Conservation (phyloP, 1,140 invertebrate genomes). For the Triops cancriformis region DNA sequence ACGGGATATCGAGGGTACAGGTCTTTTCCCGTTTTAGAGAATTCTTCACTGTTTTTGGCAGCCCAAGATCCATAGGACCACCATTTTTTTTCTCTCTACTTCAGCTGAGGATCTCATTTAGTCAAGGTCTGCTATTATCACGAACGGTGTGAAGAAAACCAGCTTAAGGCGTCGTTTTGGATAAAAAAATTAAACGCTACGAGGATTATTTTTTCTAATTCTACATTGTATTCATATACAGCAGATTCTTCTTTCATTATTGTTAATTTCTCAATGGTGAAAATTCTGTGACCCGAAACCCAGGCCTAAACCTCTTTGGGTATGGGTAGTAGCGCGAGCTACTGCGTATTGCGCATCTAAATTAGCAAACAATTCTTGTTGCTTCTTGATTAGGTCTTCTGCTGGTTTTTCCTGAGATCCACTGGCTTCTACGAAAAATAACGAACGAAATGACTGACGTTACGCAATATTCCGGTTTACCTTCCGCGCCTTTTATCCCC, state of each 20-base stretch:
- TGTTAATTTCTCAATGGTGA: background rate
- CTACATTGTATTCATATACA: background rate
- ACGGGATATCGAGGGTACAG: background rate
- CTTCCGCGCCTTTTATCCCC: slow-evolving; percentile 67
- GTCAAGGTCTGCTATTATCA: too few relatives aligned
- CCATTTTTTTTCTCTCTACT: too few relatives aligned
- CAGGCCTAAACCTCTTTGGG: slow-evolving; percentile 81
- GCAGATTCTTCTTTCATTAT: background rate
- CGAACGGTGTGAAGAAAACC: background rate
- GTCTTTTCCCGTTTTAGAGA: too few relatives aligned
- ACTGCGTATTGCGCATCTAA: slow-evolving; percentile 93
- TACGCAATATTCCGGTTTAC: background rate
- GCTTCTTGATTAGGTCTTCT: slow-evolving; percentile 58
- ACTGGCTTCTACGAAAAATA: background rate
- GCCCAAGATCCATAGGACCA: too few relatives aligned
- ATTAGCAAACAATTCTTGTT: slow-evolving; percentile 80
- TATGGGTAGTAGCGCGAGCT: slow-evolving; percentile 84
- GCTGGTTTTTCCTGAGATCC: slow-evolving; percentile 16
- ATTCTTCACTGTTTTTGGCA: too few relatives aligned
- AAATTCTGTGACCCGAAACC: slow-evolving; percentile 53
- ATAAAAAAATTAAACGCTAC: background rate
- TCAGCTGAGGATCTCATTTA: too few relatives aligned
- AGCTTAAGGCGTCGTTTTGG: background rate
- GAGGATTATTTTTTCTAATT: background rate
- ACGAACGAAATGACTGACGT: background rate